Conservation (phyloP, 2,113 vertebrate genomes). For the Solea senegalensis region DNA sequence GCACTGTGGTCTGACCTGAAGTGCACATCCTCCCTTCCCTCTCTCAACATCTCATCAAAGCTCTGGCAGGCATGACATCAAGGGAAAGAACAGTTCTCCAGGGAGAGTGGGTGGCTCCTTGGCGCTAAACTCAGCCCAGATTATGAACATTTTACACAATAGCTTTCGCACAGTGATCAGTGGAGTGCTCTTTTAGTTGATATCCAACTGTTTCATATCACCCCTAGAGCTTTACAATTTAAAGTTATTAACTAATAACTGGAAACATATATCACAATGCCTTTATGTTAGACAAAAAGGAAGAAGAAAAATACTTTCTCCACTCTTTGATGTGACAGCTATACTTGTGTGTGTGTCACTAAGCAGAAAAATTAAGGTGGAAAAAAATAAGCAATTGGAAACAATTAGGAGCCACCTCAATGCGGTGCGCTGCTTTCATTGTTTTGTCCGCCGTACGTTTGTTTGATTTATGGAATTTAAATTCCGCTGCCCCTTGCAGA, state of each 20-base stretch:
- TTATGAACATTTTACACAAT: conserved; percentile 50
- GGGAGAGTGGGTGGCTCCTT: conserved; percentile 55
- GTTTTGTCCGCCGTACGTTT: conserved; percentile 43
- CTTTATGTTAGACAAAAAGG: not conserved
- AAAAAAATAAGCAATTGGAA: conserved; percentile 35
- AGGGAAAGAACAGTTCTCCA: conserved; percentile 45
- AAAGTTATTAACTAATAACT: not conserved
- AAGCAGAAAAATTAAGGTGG: conserved; percentile 26
- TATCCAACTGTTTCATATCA: conserved; percentile 9
- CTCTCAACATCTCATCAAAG: conserved; percentile 71
- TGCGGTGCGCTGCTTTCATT: conserved; percentile 35
- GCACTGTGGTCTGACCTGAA: conserved; percentile 58
- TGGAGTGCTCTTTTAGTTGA: conserved; percentile 7
- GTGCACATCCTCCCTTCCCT: conserved; percentile 29
- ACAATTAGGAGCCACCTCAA: conserved; percentile 40
- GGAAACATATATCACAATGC: not conserved
- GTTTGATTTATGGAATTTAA: conserved; percentile 65
- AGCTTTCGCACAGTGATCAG: conserved; percentile 26
- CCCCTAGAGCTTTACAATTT: not conserved
- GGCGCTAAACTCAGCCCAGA: conserved; percentile 48
- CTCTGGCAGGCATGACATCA: conserved; percentile 61
- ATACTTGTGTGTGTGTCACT: not conserved
- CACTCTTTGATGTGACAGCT: conserved; percentile 7
- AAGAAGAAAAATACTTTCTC: conserved; percentile 1
- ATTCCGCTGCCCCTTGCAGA: conserved; percentile 77